Base-by-base conservation (phyloP, 2,888 invertebrate genomes). In the Andrena minutula region DNA sequence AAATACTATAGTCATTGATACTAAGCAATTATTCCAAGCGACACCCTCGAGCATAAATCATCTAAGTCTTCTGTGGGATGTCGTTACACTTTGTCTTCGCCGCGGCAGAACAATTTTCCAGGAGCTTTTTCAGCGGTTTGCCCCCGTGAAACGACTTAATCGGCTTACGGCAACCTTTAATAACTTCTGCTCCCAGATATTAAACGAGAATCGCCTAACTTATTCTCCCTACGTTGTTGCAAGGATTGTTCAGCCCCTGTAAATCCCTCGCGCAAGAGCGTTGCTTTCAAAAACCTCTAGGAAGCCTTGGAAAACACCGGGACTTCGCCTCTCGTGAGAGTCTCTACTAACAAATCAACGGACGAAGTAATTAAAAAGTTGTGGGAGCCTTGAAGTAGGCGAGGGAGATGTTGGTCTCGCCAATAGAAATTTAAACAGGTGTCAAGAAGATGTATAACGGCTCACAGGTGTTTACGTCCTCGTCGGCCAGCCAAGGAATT, bases 131-230 rank as follows among this genome's bases (percentile, higher is more conserved):
- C 77, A 20, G 28, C 26, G 23, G 51, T 66, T 49, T 28, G 49
- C 65, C 10, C 2, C 60, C 28, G 73, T 66, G 47, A 68, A 75
- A 78, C 74, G 66, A 41, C 32, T 74, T 75, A 78, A 78, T 78
- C 78, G 53, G 75, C 74, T 78, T 75, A 78, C 28, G 47, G 8
- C 28, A 4, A 30, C 61, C 23, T 78, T 78, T 78, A 74, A 78
- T 78, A 78, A 78, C 78, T 63, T 68, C 75, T 68, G 68, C 63
- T 63, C 41, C 68, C 20, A 63, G 68, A 75, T 74, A 68, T 74
- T 75, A 74, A 75, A 10, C 41, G 41, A 28, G 66, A 49, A 56
- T 47, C 68, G 35, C 28, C 6, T 8, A 68, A 68, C 66, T 74
- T 74, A 30, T 53, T 56, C 41, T 58, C 35, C 3, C 26, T n/a